Conservation (phyloP, 2,888 invertebrate species). For the Agonopterix alstromeriana region DNA sequence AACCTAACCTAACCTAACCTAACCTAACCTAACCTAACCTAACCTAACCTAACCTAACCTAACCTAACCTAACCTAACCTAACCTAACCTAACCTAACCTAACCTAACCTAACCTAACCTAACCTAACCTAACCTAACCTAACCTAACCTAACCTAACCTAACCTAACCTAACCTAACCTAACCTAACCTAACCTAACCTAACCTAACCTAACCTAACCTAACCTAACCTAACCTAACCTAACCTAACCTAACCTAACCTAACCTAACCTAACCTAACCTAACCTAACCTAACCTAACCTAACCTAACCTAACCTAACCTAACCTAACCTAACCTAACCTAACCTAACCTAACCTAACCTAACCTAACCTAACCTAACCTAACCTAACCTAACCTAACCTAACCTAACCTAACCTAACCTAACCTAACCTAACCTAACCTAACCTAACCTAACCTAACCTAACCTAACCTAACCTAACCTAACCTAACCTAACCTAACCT, state of each 20-base stretch:
- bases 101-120: constrained; percentile 12
- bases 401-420: too few relatives aligned
- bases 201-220: constrained; percentile 13
- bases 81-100: constrained; percentile 11
- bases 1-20: constrained; percentile 11
- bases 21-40: constrained; percentile 12
- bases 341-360: constrained; percentile 12
- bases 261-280: constrained; percentile 14
- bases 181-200: constrained; percentile 14
- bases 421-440: too few relatives aligned
- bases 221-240: constrained; percentile 13
- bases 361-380: constrained; percentile 12
- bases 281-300: constrained; percentile 13
- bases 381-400: constrained; percentile 12
- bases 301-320: constrained; percentile 11
- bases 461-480: too few relatives aligned
- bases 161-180: constrained; percentile 14
- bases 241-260: constrained; percentile 14
- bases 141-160: constrained; percentile 13
- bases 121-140: constrained; percentile 13
- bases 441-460: too few relatives aligned
- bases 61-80: constrained; percentile 15
- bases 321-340: constrained; percentile 12
- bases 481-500: too few relatives aligned
- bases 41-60: constrained; percentile 12